These are phyloP conservation scores for Salminus brasiliensis DNA, from an alignment of 2,113 vertebrate species.

Conservation along the genomic window DNA sequence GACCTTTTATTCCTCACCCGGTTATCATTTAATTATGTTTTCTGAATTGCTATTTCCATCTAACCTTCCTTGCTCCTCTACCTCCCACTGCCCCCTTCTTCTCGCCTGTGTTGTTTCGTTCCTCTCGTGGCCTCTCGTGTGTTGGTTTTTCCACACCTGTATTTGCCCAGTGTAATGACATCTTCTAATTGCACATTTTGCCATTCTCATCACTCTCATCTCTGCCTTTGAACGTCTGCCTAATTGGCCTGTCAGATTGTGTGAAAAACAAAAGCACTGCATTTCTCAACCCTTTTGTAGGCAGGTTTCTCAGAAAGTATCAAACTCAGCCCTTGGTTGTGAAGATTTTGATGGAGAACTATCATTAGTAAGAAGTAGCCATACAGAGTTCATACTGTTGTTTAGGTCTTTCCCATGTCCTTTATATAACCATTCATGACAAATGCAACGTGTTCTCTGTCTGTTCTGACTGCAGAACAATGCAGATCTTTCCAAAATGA, in stretches of 20 bases:
- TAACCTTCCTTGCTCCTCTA: neutral
- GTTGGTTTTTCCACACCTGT: slow-evolving; percentile 40
- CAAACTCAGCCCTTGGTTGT: neutral
- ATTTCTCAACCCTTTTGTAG: neutral
- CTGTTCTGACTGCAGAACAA: slow-evolving; percentile 26
- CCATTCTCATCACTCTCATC: neutral
- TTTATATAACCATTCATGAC: neutral
- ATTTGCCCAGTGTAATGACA: slow-evolving; percentile 14
- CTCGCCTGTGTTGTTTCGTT: neutral
- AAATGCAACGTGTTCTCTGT: neutral
- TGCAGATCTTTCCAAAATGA: slow-evolving; percentile 31
- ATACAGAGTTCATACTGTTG: neutral
- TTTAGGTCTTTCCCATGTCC: neutral
- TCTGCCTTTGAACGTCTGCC: neutral
- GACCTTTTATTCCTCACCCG: slow-evolving; percentile 9
- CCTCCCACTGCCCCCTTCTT: neutral
- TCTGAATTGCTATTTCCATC: slow-evolving; percentile 27
- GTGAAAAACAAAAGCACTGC: slow-evolving; percentile 16
- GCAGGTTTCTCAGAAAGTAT: neutral
- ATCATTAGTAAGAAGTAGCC: neutral
- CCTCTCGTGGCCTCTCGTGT: neutral
- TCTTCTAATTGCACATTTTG: slow-evolving; percentile 13
- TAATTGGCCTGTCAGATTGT: slow-evolving; percentile 34
- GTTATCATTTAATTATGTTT: slow-evolving; percentile 40
- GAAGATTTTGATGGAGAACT: neutral